A percentile compares a stretch with the other conserved stretches of the same genome.
phyloP scores from a whole-genome alignment of 2,113 vertebrate genomes.

The Paraplagusia blochii region DNA sequence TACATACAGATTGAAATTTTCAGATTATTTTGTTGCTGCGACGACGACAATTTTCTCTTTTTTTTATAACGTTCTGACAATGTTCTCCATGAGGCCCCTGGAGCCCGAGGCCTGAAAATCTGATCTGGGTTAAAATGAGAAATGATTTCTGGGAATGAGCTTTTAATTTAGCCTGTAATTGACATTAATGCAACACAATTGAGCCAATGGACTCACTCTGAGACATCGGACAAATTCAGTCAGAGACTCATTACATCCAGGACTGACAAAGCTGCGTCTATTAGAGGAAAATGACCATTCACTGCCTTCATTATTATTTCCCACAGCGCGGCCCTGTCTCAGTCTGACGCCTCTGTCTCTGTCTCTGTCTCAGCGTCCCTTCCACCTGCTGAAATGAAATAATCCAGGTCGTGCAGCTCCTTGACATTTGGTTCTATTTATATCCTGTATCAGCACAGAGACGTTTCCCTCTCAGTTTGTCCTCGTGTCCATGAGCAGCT shows the following conservation, averaged over 20 bases:
- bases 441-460: conserved; percentile 28
- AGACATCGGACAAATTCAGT: conserved; percentile 55
- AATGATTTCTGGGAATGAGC: conserved; percentile 37
- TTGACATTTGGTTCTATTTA: conserved; percentile 52
- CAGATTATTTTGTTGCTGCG: no score
- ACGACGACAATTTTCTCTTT: no score
- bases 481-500: conserved; percentile 48
- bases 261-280: conserved; percentile 44
- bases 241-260: conserved; percentile 50
- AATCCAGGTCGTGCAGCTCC: conserved; percentile 50
- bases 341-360: conserved; percentile 31
- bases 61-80: no score
- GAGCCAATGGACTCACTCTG: conserved; percentile 43
- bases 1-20: no score
- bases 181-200: conserved; percentile 36
- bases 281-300: conserved; percentile 56
- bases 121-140: conserved; percentile 13
- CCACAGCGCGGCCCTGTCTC: conserved; percentile 46
- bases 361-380: conserved; percentile 41
- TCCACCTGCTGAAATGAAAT: conserved; percentile 62
- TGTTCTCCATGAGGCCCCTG: no score
- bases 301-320: conserved; percentile 66
- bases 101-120: no score
- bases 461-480: conserved; percentile 21
- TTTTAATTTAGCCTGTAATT: conserved; percentile 30